Base-by-base conservation (phyloP, 2,113 vertebrate species). In the Athene cunicularia region DNA sequence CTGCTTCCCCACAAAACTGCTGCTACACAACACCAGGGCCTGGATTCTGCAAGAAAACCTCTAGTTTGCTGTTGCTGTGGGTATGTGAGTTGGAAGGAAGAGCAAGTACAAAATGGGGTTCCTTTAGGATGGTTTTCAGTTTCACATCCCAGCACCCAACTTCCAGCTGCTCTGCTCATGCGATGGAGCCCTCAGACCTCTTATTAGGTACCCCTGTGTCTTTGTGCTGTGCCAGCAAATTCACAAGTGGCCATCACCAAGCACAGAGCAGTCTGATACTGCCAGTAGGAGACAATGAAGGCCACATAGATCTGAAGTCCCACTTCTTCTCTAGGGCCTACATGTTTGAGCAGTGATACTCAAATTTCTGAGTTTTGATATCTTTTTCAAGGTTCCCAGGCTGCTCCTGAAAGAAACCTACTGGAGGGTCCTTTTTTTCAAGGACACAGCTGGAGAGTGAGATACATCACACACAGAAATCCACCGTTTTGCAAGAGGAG, bases 231-330 rank as follows among this genome's bases (percentile, higher is more conserved):
- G 28, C 24, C 55, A 70, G 27, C 35, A 47, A 76, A 56, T 30
- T 20, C 47, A 24, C 2, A 0, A 76, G 32, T 2, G 7, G 37
- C 28, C 55, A 58, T 9, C 0, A 0, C 24, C 0, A 0, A 70
- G 55, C 41, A 83, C 24, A 37, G 50, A 59, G 63, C 11, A 22
- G 49, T 7, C 30, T 41, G 24, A 33, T 11, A 45, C 21, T 50
- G 60, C 73, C 77, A 55, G 74, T 0, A 79, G 23, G 39, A 79
- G 20, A 75, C 1, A 2, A 47, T 0, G 0, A 70, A 74, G 52
- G 47, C 23, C 41, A 70, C 17, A 2, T 3, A 20, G 32, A 33
- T 23, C 28, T 27, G 14, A 35, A 81, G 28, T 17, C 64, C 47
- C 32, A 19, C n/a, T 35, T 87, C 67, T 60, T 35, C 59, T 79